Evolutionary conservation across 2,797 vertebrate genomes (phyloP).

Genomic region (Poecilia gillii): DNA sequence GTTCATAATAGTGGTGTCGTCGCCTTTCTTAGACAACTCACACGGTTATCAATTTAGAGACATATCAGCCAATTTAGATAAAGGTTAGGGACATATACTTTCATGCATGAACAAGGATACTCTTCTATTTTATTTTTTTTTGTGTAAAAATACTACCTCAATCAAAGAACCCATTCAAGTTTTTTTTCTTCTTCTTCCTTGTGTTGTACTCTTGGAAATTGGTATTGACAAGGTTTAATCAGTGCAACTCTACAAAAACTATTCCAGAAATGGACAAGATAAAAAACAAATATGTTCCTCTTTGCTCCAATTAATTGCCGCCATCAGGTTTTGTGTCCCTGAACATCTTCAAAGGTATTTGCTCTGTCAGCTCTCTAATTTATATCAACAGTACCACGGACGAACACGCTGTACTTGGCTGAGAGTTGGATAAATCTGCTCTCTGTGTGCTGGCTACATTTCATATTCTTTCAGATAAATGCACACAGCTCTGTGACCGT

Average conservation of each 20-base stretch:
- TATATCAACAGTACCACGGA: conserved; percentile 30
- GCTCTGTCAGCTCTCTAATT: conserved; percentile 7
- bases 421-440: conserved; percentile 16
- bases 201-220: not conserved
- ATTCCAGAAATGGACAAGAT: not conserved
- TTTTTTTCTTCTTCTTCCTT: not conserved
- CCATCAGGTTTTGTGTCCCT: not conserved
- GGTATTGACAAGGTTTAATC: not conserved
- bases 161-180: not conserved
- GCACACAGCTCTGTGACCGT: conserved; percentile 7
- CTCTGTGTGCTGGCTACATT: conserved; percentile 23
- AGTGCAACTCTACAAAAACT: not conserved
- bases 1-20: not conserved
- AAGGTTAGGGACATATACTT: not conserved
- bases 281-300: not conserved
- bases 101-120: not conserved
- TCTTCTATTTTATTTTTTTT: not conserved
- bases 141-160: not conserved
- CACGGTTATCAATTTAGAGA: not conserved
- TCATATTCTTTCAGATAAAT: conserved; percentile 46
- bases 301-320: not conserved
- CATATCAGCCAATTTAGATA: not conserved
- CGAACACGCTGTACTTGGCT: not conserved
- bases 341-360: not conserved
- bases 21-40: not conserved